phyloP scores from a whole-genome alignment of 2,797 vertebrate genomes.

The Sebastes itinus region DNA sequence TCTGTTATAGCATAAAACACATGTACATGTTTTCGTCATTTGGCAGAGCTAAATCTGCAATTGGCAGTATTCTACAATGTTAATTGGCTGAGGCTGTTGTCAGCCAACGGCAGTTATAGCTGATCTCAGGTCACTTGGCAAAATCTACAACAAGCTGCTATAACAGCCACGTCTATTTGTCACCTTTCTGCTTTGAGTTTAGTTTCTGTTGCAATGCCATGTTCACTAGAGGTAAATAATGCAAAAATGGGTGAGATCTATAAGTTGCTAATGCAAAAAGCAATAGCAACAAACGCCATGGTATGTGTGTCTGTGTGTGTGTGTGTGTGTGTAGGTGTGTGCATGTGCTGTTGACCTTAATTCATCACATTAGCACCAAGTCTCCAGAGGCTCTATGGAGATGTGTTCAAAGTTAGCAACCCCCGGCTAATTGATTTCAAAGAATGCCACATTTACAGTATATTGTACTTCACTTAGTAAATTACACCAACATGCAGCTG shows the following conservation, averaged over 20 bases:
- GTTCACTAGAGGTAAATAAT: not conserved
- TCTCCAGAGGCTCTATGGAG: constrained; percentile 52
- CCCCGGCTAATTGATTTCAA: constrained; percentile 74
- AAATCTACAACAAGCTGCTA: constrained; percentile 2
- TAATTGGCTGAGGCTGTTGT: constrained; percentile 10
- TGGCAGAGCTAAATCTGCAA: not conserved
- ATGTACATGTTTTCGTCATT: not conserved
- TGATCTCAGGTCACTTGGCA: constrained; percentile 31
- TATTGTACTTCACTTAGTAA: constrained; percentile 67
- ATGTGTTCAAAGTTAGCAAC: constrained; percentile 58
- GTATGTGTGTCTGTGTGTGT: not conserved
- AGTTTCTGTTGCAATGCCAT: not conserved
- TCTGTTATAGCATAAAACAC: not conserved
- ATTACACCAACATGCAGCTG: constrained; percentile 56
- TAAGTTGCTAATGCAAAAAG: constrained; percentile 26
- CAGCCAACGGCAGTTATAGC: not conserved
- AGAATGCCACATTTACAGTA: constrained; percentile 65
- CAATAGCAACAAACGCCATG: not conserved
- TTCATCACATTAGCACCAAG: constrained; percentile 53
- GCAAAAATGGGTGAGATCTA: constrained; percentile 4
- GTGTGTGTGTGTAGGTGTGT: not conserved
- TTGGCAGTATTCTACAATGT: constrained; percentile 1
- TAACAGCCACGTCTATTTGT: not conserved
- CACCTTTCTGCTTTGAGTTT: not conserved
- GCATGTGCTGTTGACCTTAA: constrained; percentile 48